Evolutionary conservation across 2,797 vertebrate genomes (phyloP).

Genomic region (Phataginus tricuspis): DNA sequence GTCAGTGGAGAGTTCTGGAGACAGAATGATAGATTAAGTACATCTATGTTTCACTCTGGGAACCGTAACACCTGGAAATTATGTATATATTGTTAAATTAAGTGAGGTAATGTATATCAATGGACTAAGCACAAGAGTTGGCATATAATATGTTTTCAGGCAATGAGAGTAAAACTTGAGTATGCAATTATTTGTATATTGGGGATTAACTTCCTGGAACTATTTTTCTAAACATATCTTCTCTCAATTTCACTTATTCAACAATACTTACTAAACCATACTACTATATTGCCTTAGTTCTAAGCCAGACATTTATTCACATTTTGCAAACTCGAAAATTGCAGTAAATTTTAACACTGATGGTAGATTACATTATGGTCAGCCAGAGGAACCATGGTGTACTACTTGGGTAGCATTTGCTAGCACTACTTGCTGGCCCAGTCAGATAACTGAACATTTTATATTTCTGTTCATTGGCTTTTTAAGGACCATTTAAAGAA

Average conservation of each 20-base stretch:
- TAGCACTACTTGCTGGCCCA: background rate
- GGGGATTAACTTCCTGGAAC: background rate
- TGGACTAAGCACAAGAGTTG: background rate
- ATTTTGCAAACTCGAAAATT: constrained; percentile 17
- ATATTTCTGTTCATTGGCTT: background rate
- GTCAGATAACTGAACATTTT: background rate
- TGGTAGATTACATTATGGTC: background rate
- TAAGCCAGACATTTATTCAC: background rate
- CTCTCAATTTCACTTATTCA: background rate
- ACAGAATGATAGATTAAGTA: background rate
- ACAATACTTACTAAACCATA: background rate
- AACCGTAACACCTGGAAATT: background rate
- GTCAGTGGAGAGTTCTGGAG: background rate
- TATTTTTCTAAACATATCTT: background rate
- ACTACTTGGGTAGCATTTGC: background rate
- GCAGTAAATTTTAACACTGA: background rate
- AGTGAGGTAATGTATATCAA: background rate
- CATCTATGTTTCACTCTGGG: background rate
- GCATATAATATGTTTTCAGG: background rate
- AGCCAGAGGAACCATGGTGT: background rate
- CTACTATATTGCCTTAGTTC: background rate
- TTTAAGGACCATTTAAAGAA: background rate
- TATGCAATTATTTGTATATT: background rate
- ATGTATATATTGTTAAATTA: background rate
- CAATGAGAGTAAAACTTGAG: background rate